These are phyloP conservation scores for Temnothorax unifasciatus DNA, from an alignment of 2,888 invertebrate genomes.

Conservation along the genomic window DNA sequence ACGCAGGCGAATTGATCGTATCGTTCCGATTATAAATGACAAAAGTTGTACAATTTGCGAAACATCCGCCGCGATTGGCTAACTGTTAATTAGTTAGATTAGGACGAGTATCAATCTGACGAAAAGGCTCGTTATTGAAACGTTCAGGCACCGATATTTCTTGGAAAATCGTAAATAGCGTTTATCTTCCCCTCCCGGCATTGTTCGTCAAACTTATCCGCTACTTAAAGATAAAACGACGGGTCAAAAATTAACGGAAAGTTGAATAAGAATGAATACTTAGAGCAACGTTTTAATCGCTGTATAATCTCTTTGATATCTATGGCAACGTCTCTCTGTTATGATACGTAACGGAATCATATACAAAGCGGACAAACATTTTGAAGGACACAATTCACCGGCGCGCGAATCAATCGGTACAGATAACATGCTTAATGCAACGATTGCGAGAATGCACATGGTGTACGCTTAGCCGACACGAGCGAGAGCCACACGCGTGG, in stretches of 20 bases:
- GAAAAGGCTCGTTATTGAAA: slow-evolving; percentile 66
- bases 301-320: slow-evolving; percentile 18
- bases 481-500: slow-evolving; percentile 16
- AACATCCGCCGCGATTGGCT: slow-evolving; percentile 4
- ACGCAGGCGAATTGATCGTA: slow-evolving; percentile 43
- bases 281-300: slow-evolving; percentile 2
- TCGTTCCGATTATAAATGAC: background rate
- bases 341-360: background rate
- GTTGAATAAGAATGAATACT: slow-evolving; percentile 15
- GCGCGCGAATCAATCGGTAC: slow-evolving; percentile 1
- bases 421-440: slow-evolving; percentile 3
- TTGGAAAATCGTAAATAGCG: slow-evolving; percentile 29
- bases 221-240: slow-evolving; percentile 9
- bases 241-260: slow-evolving; percentile 15
- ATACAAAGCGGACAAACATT: slow-evolving; percentile 21
- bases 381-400: background rate
- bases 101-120: slow-evolving; percentile 60
- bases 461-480: slow-evolving; percentile 26
- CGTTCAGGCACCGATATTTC: slow-evolving; percentile 63
- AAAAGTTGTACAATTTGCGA: slow-evolving; percentile 9
- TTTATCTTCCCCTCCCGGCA: slow-evolving; percentile 15
- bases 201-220: slow-evolving; percentile 8
- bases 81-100: slow-evolving; percentile 46
- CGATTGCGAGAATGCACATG: slow-evolving; percentile 16
- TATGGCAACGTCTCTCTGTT: background rate